A percentile compares a stretch with the other conserved stretches of the same genome.
Evolutionary conservation across 2,888 invertebrate species (phyloP).

Genomic region (Alitta virens): DNA sequence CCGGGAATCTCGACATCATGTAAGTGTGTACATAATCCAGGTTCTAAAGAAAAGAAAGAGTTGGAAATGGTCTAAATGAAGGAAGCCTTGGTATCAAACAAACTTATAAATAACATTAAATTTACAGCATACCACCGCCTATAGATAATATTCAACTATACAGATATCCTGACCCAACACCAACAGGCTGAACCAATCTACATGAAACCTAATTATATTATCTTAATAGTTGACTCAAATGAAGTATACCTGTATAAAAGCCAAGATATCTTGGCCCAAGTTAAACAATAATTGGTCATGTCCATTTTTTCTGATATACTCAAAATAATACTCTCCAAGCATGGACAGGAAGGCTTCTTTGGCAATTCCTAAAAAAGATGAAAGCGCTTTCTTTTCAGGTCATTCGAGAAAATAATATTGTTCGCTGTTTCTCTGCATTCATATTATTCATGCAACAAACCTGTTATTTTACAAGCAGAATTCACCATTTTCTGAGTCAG

Average conservation of each 20-base stretch:
- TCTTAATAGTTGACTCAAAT: too few species aligned
- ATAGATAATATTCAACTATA: too few species aligned
- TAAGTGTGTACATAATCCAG: constrained; percentile 41
- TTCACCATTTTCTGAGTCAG: too few species aligned
- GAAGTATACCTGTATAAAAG: too few species aligned
- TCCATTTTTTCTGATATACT: constrained; percentile 31
- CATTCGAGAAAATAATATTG: too few species aligned
- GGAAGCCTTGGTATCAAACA: background rate
- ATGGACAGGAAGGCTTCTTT: constrained; percentile 33
- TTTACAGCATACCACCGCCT: too few species aligned
- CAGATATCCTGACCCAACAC: too few species aligned
- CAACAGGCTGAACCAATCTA: too few species aligned
- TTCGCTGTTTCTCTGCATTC: too few species aligned
- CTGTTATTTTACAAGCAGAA: too few species aligned
- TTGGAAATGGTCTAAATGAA: constrained; percentile 21
- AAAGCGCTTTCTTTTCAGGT: background rate
- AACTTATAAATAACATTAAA: background rate
- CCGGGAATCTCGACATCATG: constrained; percentile 35
- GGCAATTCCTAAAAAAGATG: constrained; percentile 29
- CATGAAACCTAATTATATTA: too few species aligned
- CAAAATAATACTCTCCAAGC: constrained; percentile 38
- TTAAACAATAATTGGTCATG: constrained; percentile 40
- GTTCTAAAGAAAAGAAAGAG: constrained; percentile 32
- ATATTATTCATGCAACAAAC: too few species aligned
- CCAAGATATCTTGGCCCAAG: constrained; percentile 37